A percentile compares a stretch with the other conserved stretches of the same genome.
phyloP scores from a whole-genome alignment of 2,797 vertebrate genomes.

The Serranus cabrilla region DNA sequence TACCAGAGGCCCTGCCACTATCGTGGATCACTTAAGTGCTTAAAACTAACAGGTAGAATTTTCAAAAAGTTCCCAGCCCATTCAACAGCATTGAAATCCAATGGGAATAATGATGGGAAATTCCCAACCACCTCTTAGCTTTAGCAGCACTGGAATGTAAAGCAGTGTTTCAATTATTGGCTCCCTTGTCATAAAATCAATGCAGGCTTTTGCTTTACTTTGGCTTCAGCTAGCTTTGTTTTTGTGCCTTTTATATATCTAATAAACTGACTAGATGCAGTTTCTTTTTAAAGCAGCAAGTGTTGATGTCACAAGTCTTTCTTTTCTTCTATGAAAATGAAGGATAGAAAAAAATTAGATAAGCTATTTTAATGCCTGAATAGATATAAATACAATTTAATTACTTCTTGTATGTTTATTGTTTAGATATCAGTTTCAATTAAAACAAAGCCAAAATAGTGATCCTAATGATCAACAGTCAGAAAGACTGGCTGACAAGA shows the following conservation, averaged over 20 bases:
- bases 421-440: no score
- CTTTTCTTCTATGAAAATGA: not conserved
- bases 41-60: slow-evolving; percentile 12
- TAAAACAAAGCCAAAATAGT: no score
- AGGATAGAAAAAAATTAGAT: no score
- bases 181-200: not conserved
- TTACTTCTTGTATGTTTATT: no score
- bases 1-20: not conserved
- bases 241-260: not conserved
- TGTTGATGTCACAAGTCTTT: not conserved
- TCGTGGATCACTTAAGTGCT: not conserved
- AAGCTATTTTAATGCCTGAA: no score
- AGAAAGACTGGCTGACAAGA: no score
- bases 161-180: slow-evolving; percentile 27
- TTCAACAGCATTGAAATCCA: slow-evolving; percentile 25
- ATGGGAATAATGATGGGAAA: slow-evolving; percentile 1
- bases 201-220: not conserved
- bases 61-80: not conserved
- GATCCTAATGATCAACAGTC: no score
- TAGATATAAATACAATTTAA: no score
- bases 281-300: not conserved
- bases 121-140: not conserved
- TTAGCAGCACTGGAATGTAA: slow-evolving; percentile 14
- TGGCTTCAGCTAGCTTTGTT: no score
- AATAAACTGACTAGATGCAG: not conserved